Evolutionary conservation across 2,797 vertebrate species (phyloP), one percentile per base, ranked within the genome.

Genomic region (Graptemys geographica): DNA sequence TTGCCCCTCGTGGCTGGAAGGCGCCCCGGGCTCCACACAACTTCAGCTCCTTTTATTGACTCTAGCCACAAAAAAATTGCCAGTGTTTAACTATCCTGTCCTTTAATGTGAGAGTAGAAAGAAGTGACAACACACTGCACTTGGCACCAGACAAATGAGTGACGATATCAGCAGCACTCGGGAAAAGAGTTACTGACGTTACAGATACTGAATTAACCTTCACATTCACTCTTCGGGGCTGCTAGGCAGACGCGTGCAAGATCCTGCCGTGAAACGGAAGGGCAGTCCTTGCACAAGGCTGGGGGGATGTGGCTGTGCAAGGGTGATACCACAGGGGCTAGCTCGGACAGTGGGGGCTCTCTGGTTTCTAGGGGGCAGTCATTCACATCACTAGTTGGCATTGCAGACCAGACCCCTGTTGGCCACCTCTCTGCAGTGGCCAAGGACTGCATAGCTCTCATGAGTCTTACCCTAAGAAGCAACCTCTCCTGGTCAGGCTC

Each of bases 191-290:
- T 90, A 88, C 83, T 81, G 81, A 88, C 86, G 82, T 95, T 90
- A 94, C 78, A 91, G 94, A 94, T 90, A 91, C 76, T 80, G 89
- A 92, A 92, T 96, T 93, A 96, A 93, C 90, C 88, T 96, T 94
- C 93, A 84, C 91, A 95, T 93, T 83, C 56, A 90, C 93, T 87
- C 86, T 90, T 31, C 57, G 76, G 88, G 69, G 57, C 76, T 80
- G 51, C 87, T 85, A 90, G 92, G 84, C 90, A 87, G 74, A 53
- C 44, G 83, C 37, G 81, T 87, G 82, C 74, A 84, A 92, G 89
- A 92, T 89, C 65, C 78, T 79, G 59, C 92, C 5, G 28, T 87
- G 92, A 91, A 96, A 95, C 88, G 92, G 83, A 88, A 95, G 92
- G 93, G 83, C 78, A 2, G n/a, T 11, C n/a, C n/a, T 37, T 37